Percentiles rank a stretch among this genome's conserved stretches.
Evolutionary conservation across 2,113 vertebrate genomes (phyloP).

Genomic region (Paramormyrops kingsleyae): DNA sequence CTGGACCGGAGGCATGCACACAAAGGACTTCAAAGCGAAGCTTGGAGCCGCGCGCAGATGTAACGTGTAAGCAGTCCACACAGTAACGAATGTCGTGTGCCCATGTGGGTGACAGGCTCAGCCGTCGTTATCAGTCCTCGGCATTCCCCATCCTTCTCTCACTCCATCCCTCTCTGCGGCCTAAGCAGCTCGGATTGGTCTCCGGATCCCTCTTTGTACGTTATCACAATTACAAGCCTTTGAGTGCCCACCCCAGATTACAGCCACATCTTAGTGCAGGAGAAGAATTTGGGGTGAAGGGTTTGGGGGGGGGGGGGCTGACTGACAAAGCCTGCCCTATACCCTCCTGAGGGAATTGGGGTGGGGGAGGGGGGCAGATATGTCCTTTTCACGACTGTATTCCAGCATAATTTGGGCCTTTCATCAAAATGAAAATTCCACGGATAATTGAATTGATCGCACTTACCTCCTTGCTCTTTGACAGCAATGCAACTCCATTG

Average conservation of each 20-base stretch:
- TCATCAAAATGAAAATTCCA: constrained; percentile 21
- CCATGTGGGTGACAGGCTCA: neutral
- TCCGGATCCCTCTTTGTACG: constrained; percentile 5
- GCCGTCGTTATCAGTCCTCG: constrained; percentile 7
- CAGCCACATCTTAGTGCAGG: neutral
- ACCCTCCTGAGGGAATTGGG: neutral
- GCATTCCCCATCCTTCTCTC: constrained; percentile 5
- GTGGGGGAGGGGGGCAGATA: neutral
- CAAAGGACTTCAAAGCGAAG: neutral
- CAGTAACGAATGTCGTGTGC: neutral
- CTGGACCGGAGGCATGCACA: neutral
- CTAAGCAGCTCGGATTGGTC: constrained; percentile 9
- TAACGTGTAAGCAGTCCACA: neutral
- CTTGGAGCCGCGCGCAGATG: neutral
- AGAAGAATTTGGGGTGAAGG: neutral
- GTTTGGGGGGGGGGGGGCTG: neutral
- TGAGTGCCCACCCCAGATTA: constrained; percentile 13
- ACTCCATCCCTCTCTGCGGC: neutral
- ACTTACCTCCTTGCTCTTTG: neutral
- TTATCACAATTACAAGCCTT: constrained; percentile 19
- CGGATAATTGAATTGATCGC: constrained; percentile 23
- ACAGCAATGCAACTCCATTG: constrained; percentile 13
- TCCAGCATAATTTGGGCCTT: constrained; percentile 6
- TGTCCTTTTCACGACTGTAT: neutral
- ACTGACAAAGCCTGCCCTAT: constrained; percentile 1